These are phyloP conservation scores for Nothura maculosa DNA, from an alignment of 2,797 vertebrate genomes.

Conservation along the genomic window DNA sequence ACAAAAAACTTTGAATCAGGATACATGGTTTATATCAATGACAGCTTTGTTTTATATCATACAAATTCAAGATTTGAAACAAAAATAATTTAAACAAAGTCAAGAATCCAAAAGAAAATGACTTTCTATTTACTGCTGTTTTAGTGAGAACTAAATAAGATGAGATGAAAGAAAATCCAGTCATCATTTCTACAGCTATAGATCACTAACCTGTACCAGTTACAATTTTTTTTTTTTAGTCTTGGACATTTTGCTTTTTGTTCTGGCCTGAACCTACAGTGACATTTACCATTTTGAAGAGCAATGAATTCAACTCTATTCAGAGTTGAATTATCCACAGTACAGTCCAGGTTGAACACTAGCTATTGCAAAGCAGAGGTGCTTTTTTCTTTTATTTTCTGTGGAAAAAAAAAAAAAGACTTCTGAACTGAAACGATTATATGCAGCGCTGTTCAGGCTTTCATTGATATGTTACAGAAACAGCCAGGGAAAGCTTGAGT, in stretches of 20 bases:
- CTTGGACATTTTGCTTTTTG: background rate
- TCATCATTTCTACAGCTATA: background rate
- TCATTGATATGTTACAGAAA: background rate
- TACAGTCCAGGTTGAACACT: fast-evolving
- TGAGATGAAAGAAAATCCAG: background rate
- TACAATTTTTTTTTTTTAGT: background rate
- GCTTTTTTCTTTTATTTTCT: background rate
- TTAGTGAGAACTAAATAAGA: background rate
- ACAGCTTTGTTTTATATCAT: fast-evolving
- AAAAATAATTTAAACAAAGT: background rate
- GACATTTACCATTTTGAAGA: background rate
- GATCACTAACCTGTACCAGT: background rate
- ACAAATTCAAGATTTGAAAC: background rate
- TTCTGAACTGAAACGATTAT: background rate
- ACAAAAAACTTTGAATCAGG: background rate
- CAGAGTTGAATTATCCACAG: too few relatives aligned
- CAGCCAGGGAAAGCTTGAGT: fast-evolving
- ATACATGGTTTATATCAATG: background rate
- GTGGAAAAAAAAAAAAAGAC: background rate
- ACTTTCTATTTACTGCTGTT: background rate
- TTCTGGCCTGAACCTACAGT: background rate
- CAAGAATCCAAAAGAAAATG: background rate
- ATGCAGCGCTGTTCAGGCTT: background rate
- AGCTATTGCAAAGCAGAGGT: background rate
- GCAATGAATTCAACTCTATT: background rate